phyloP scores from a whole-genome alignment of 2,797 vertebrate species.

The Glyptemys insculpta region DNA sequence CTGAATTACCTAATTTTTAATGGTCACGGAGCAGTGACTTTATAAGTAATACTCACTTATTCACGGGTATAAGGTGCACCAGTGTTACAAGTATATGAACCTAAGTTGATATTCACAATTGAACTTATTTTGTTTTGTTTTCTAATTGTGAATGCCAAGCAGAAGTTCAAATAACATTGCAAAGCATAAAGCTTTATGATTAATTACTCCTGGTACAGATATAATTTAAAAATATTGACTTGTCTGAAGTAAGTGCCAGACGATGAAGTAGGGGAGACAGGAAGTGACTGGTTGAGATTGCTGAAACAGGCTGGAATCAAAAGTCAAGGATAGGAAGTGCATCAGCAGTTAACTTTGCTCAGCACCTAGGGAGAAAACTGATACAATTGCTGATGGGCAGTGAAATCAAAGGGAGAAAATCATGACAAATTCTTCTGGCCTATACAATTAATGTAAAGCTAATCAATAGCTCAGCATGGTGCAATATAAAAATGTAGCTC shows the following conservation, averaged over 20 bases:
- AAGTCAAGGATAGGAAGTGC: conserved; percentile 59
- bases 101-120: accelerated
- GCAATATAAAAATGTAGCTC: conserved; percentile 65
- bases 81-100: accelerated
- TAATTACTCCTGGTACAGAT: conserved; percentile 75
- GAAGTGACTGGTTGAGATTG: conserved; percentile 80
- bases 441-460: conserved; percentile 77
- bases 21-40: accelerated
- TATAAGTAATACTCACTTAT: accelerated
- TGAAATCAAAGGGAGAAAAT: conserved; percentile 80
- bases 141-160: conserved; percentile 34
- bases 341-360: conserved; percentile 77
- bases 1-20: background rate
- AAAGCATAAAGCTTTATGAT: conserved; percentile 80
- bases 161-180: conserved; percentile 66
- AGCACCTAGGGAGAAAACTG: conserved; percentile 74
- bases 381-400: conserved; percentile 74
- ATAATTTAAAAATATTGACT: conserved; percentile 82
- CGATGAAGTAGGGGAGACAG: conserved; percentile 76
- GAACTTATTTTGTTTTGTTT: conserved; percentile 33
- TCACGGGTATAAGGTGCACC: conserved; percentile 22
- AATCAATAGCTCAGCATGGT: conserved; percentile 76
- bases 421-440: conserved; percentile 68
- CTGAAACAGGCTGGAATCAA: conserved; percentile 77
- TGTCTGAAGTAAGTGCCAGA: conserved; percentile 82